Base-by-base conservation (phyloP, 2,888 invertebrate genomes). In the Chloroclysta siterata region DNA sequence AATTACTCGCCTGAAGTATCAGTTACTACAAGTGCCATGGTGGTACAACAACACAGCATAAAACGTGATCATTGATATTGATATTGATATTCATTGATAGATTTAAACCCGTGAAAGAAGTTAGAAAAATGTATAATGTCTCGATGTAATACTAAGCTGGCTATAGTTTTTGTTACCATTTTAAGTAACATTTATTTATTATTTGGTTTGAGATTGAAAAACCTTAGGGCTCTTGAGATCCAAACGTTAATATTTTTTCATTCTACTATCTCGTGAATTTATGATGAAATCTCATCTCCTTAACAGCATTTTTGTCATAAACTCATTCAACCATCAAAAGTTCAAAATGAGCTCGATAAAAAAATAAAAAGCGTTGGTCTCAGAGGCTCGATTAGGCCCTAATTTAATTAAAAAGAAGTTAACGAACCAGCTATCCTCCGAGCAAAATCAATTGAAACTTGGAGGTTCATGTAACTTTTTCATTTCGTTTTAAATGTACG, bases 401-500 rank as follows among this genome's bases (percentile, higher is more conserved):
- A 79, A 84, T 88, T 89, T 86, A 89, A 89, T 90, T 89, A 86
- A 87, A 89, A 88, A 86, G 81, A 88, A 85, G 87, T 88, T 87
- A 83, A 83, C 84, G 87, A 86, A 81, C 82, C 84, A 73, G 73
- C 80, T 72, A 78, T 77, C 79, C 76, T 77, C 78, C 77, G 77
- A 78, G 77, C 80, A 77, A 80, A 85, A 85, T 84, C 84, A 62
- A 86, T 87, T 87, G 76, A 80, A 84, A 89, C 83, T 82, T 88
- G 75, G 76, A 76, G 72, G 73, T 69, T 63, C 72, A 72, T 65
- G 68, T 67, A 73, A 76, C 74, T 80, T 80, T 82, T 81, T 83
- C 80, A 81, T 85, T 81, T 75, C 69, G 73, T 71, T 75, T 77
- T 73, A 80, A 85, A 81, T 74, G 75, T 75, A 75, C 72, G 68